Evolutionary conservation across 2,113 vertebrate species (phyloP), one percentile per base, ranked within the genome.

Genomic region (Ophiodon elongatus): DNA sequence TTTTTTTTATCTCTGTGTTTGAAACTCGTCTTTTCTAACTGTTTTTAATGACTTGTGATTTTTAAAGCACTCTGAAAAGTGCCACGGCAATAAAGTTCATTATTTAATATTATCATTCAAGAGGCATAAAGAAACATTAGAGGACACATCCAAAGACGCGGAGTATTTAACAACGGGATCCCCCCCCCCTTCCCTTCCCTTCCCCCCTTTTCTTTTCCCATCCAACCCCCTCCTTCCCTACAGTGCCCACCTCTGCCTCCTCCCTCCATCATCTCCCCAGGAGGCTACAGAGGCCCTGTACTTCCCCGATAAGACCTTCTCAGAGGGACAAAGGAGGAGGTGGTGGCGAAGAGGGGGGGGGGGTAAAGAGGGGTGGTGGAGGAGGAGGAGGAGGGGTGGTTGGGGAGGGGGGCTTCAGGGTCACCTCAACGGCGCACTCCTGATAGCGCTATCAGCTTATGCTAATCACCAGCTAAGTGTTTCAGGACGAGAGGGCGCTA

Each of bases 401-500:
- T 14, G 50, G 15, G 57, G 4, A 25, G 45, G 39, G 59, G 75
- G 64, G 70, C 90, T 87, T 92, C 92, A 93, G 95, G 95, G 94
- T 96, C 94, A 95, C 92, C 90, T 90, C 92, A 92, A 94, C 92
- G 92, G 91, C 90, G 82, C 72, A 82, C 89, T 93, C 89, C 89
- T 86, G 95, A 95, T 95, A 96, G 93, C 72, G 83, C 92, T 95
- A 95, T 96, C 94, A 94, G 91, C 93, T 93, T 94, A 96, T 95
- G 95, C 95, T 95, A 95, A 96, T 96, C 92, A 92, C 79, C 86
- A 75, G 90, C 94, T 94, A 95, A 96, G 94, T 95, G 94, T 94
- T 94, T 94, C 88, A 86, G 93, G 90, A 93, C 41, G 88, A 88
- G 77, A 56, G 85, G 92, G 88, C 83, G 87, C 92, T 84, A 86